phyloP scores from a whole-genome alignment of 2,113 vertebrate species.

The Choloepus hoffmanni region DNA sequence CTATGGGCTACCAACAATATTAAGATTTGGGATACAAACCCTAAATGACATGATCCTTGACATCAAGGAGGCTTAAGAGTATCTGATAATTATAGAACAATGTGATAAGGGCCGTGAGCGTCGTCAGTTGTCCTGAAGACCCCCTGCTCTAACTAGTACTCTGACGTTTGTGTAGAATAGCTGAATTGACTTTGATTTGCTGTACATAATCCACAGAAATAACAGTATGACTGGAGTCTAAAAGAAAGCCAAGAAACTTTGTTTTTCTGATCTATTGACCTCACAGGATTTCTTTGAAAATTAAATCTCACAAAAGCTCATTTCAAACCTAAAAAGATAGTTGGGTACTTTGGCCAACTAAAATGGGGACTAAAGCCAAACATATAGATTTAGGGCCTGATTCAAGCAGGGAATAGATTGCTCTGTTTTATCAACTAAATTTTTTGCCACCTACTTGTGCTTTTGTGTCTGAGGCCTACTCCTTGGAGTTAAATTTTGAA shows the following conservation, averaged over 20 bases:
- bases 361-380: background rate
- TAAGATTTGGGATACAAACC: background rate
- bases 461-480: background rate
- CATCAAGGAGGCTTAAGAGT: background rate
- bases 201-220: background rate
- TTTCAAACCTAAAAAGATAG: background rate
- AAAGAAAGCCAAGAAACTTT: background rate
- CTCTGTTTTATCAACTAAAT: background rate
- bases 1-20: background rate
- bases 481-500: background rate
- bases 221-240: background rate
- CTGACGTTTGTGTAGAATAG: background rate
- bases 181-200: background rate
- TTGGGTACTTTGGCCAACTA: background rate
- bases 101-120: background rate
- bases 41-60: background rate
- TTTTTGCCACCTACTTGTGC: conserved; percentile 29
- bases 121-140: background rate
- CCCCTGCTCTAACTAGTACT: background rate
- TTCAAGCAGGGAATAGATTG: background rate
- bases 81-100: background rate
- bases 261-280: background rate
- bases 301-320: background rate
- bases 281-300: conserved; percentile 3
- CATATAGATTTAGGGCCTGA: background rate